Evolutionary conservation across 2,113 vertebrate species (phyloP).

Genomic region (Ciconia boyciana): DNA sequence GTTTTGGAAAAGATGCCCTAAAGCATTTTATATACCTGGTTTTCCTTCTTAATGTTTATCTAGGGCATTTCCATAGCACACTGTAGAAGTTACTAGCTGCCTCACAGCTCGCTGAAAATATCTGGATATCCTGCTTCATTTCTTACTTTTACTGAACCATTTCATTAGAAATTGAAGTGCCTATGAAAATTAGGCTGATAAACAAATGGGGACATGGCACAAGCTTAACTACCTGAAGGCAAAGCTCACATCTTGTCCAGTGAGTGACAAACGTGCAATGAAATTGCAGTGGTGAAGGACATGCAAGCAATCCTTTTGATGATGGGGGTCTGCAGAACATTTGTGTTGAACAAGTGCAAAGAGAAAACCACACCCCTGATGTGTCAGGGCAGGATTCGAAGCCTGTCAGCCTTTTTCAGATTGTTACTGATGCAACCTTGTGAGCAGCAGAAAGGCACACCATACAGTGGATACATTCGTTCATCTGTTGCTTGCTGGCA

Average conservation of each 20-base stretch:
- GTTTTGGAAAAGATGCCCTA: neutral
- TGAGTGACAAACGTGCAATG: rapidly evolving
- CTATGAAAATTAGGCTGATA: neutral
- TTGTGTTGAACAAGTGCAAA: neutral
- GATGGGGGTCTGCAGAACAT: neutral
- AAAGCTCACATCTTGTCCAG: neutral
- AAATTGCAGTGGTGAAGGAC: neutral
- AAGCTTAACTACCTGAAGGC: neutral
- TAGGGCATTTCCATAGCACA: neutral
- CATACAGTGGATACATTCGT: rapidly evolving
- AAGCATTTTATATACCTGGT: neutral
- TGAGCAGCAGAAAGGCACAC: neutral
- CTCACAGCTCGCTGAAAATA: neutral
- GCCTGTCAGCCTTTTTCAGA: neutral
- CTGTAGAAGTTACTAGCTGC: too few relatives aligned
- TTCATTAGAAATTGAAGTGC: neutral
- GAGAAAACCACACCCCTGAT: neutral
- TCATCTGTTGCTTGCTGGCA: neutral
- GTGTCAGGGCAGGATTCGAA: neutral
- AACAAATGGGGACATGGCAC: neutral
- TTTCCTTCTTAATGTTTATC: neutral
- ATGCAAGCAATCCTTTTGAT: neutral
- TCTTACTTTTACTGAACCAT: neutral
- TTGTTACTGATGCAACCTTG: neutral
- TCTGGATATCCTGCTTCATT: neutral